Conservation (phyloP, 2,888 invertebrate genomes). For the Listrodromus nycthemerus region DNA sequence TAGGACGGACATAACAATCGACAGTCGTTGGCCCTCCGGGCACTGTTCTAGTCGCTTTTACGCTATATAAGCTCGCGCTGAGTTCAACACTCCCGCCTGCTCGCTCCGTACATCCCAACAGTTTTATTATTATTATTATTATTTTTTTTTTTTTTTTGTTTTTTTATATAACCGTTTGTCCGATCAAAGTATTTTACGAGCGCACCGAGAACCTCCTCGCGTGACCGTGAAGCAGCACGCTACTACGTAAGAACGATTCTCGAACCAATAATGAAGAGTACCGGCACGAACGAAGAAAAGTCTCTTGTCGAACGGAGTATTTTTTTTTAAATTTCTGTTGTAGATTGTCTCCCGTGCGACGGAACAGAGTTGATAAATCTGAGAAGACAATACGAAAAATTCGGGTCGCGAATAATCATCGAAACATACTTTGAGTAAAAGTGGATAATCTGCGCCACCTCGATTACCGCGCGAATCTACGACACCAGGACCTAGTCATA, state of each 20-base stretch:
- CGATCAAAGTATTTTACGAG: slow-evolving; percentile 76
- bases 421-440: neutral
- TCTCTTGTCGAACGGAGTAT: neutral
- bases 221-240: slow-evolving; percentile 63
- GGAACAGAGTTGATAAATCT: slow-evolving; percentile 12
- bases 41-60: slow-evolving; percentile 50
- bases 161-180: slow-evolving; percentile 74
- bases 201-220: slow-evolving; percentile 52
- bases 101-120: slow-evolving; percentile 4
- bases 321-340: slow-evolving; percentile 21
- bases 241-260: slow-evolving; percentile 66
- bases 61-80: slow-evolving; percentile 30
- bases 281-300: slow-evolving; percentile 27
- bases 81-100: slow-evolving; percentile 30
- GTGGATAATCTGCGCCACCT: no score
- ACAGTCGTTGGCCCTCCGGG: slow-evolving; percentile 67
- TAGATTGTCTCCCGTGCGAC: slow-evolving; percentile 12
- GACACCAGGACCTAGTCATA: no score
- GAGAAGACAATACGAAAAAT: neutral
- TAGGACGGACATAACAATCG: slow-evolving; percentile 18
- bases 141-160: slow-evolving; percentile 67
- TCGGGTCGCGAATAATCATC: slow-evolving; percentile 17
- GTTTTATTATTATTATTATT: no score
- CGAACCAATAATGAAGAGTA: slow-evolving; percentile 45
- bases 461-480: no score